These are phyloP conservation scores for Pipra filicauda DNA, from an alignment of 2,113 vertebrate species.

Conservation along the genomic window DNA sequence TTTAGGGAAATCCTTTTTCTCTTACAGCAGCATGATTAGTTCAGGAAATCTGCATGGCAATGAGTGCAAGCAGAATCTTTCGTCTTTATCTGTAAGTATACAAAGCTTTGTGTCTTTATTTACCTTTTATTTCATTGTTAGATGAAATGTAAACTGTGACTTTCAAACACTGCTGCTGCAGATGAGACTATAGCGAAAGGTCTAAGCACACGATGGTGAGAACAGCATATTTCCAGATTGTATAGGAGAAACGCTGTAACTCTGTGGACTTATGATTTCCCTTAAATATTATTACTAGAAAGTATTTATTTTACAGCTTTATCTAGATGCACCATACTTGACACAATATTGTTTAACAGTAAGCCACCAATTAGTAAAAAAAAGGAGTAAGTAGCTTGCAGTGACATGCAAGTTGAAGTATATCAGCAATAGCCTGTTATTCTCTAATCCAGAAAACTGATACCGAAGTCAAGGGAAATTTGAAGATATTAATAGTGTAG, in stretches of 20 bases:
- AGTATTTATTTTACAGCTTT: not conserved
- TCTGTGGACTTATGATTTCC: not conserved
- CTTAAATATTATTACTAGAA: not conserved
- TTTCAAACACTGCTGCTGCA: not conserved
- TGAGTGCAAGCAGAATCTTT: not conserved
- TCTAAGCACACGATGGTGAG: not conserved
- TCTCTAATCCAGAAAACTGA: not conserved
- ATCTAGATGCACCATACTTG: not conserved
- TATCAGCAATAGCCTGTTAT: not conserved
- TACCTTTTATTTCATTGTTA: not conserved
- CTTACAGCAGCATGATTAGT: not conserved
- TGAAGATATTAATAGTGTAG: not conserved
- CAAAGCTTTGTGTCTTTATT: not conserved
- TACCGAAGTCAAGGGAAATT: not conserved
- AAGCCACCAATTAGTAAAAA: not conserved
- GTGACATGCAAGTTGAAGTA: not conserved
- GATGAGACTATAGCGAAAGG: not conserved
- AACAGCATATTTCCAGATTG: not conserved
- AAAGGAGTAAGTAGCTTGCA: not conserved
- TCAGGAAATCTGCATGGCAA: not conserved
- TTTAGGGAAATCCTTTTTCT: not conserved
- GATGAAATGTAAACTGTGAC: not conserved
- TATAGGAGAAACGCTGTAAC: not conserved
- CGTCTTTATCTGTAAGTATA: not conserved
- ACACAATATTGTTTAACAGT: not conserved